Evolutionary conservation across 2,888 invertebrate genomes (phyloP).

Genomic region (Congeria kusceri): DNA sequence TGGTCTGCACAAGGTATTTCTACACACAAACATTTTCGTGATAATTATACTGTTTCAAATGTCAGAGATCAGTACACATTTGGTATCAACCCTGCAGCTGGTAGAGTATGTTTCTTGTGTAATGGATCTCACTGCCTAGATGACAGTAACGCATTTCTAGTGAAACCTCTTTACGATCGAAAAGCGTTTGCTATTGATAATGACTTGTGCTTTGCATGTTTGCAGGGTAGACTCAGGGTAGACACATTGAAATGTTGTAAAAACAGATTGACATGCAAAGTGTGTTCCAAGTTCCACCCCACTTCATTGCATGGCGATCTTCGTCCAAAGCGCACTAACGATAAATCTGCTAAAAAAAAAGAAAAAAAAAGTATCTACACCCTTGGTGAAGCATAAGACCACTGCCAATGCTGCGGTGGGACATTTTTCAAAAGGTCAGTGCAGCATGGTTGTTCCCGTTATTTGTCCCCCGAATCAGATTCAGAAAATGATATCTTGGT

Average conservation of each 20-base stretch:
- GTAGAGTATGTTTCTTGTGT: conserved; percentile 29
- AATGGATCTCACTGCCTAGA: conserved; percentile 40
- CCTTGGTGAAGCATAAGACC: too few relatives aligned
- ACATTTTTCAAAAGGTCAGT: too few relatives aligned
- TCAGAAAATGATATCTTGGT: conserved; percentile 59
- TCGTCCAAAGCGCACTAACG: too few relatives aligned
- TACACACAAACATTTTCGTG: too few relatives aligned
- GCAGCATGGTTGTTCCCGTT: conserved; percentile 63
- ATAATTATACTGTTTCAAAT: too few relatives aligned
- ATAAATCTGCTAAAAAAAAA: too few relatives aligned
- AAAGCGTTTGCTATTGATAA: conserved; percentile 47
- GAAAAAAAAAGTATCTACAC: too few relatives aligned
- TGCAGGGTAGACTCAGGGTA: conserved; percentile 61
- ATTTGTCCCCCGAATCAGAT: conserved; percentile 46
- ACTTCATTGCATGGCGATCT: conserved; percentile 50
- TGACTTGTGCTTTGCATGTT: conserved; percentile 65
- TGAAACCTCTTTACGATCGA: conserved; percentile 31
- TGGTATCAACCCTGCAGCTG: neutral
- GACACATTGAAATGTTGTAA: conserved; percentile 60
- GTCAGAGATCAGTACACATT: too few relatives aligned
- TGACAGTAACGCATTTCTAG: conserved; percentile 34
- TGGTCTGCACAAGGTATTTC: too few relatives aligned
- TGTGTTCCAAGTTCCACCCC: conserved; percentile 57
- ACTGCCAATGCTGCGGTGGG: too few relatives aligned
- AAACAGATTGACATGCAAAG: conserved; percentile 38